These are phyloP conservation scores for Hipposideros armiger DNA, from an alignment of 2,113 vertebrate species.

Conservation along the genomic window DNA sequence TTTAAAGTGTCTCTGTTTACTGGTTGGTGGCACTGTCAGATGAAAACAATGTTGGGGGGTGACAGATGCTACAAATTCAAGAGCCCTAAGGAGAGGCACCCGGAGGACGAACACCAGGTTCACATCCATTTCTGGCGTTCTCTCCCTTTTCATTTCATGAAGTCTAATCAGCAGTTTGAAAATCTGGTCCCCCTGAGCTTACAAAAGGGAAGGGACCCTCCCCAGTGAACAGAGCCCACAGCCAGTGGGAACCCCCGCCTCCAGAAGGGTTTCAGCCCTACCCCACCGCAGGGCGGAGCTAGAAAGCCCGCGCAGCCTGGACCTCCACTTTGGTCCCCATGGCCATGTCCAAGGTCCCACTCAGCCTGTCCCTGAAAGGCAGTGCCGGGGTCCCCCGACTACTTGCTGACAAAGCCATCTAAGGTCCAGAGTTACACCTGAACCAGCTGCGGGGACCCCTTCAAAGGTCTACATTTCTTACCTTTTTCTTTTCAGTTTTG, in stretches of 20 bases:
- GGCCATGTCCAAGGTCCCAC: rapidly evolving
- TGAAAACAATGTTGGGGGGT: no score
- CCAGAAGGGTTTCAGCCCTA: no score
- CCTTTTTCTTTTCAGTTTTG: neutral
- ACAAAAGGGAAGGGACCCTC: neutral
- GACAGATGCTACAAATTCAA: no score
- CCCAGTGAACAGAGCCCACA: neutral
- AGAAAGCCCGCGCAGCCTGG: rapidly evolving
- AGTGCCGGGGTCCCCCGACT: rapidly evolving
- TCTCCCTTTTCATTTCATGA: neutral
- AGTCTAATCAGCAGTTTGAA: neutral
- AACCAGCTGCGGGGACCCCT: neutral
- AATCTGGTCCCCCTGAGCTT: neutral
- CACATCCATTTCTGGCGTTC: neutral
- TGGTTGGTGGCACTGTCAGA: no score
- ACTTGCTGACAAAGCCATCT: neutral
- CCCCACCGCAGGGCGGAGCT: rapidly evolving
- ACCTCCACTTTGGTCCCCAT: rapidly evolving
- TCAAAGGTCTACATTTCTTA: neutral
- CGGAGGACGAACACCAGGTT: rapidly evolving
- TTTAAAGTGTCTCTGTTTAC: neutral
- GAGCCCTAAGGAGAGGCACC: neutral
- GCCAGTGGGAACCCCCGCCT: rapidly evolving
- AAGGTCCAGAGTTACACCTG: rapidly evolving
- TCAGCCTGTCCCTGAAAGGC: rapidly evolving